Percentiles rank a stretch among this genome's conserved stretches.
Conservation (phyloP, 2,797 vertebrate species). For the Lophius americanus region DNA sequence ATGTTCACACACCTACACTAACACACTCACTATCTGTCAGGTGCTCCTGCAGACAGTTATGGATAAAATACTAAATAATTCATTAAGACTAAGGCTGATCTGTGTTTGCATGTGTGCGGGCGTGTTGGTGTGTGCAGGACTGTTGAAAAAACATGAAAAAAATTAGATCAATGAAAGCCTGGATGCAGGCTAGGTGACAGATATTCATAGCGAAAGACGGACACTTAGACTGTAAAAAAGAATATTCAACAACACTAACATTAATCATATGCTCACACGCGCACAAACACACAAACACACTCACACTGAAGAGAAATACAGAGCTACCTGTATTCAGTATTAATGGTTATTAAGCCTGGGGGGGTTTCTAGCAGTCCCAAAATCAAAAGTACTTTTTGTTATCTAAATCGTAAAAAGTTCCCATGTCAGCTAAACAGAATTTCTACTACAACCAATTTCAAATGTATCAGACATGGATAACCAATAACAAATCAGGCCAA, state of each 20-base stretch:
- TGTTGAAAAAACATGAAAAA: background rate
- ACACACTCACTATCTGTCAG: slow-evolving; percentile 19
- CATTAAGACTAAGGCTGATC: slow-evolving; percentile 57
- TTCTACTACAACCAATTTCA: slow-evolving; percentile 63
- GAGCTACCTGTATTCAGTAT: slow-evolving; percentile 47
- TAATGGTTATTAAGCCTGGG: slow-evolving; percentile 52
- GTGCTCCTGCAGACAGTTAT: slow-evolving; percentile 51
- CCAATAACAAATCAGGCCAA: slow-evolving; percentile 80
- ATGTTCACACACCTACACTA: background rate
- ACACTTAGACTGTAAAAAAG: background rate
- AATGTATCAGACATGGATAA: slow-evolving; percentile 56
- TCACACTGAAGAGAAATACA: slow-evolving; percentile 9
- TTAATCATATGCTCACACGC: background rate
- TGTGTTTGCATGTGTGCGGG: slow-evolving; percentile 21
- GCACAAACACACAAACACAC: background rate
- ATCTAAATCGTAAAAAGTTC: slow-evolving; percentile 72
- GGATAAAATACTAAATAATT: slow-evolving; percentile 78
- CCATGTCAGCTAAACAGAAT: slow-evolving; percentile 67
- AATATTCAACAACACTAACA: slow-evolving; percentile 9
- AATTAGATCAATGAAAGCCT: background rate
- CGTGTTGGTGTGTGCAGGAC: background rate
- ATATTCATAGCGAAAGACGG: slow-evolving; percentile 23
- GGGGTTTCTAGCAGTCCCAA: slow-evolving; percentile 50
- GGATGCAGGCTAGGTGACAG: slow-evolving; percentile 29
- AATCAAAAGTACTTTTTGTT: slow-evolving; percentile 71